Evolutionary conservation across 2,888 invertebrate species (phyloP).

Genomic region (Acleris emargana): DNA sequence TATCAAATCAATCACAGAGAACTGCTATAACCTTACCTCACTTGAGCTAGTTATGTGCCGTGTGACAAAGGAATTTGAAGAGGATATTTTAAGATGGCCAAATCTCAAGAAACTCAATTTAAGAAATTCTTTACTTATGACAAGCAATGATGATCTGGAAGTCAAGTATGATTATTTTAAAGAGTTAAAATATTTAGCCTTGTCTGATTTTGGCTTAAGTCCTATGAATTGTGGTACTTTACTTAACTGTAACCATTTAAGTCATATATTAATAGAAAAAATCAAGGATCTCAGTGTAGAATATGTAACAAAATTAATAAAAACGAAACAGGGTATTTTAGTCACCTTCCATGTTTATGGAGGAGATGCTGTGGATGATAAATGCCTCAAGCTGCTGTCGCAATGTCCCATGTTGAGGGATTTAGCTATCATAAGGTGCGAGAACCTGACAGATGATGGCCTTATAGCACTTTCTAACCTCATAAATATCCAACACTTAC

Average conservation of each 20-base stretch:
- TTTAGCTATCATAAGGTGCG: conserved; percentile 71
- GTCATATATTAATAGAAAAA: conserved; percentile 72
- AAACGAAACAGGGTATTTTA: conserved; percentile 58
- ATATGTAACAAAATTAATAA: conserved; percentile 62
- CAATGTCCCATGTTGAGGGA: conserved; percentile 64
- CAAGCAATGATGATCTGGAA: conserved; percentile 52
- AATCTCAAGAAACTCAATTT: conserved; percentile 66
- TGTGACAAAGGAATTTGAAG: conserved; percentile 63
- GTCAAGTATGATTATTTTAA: conserved; percentile 65
- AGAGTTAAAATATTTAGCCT: conserved; percentile 58
- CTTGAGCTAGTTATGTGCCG: conserved; percentile 75
- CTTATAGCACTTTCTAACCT: conserved; percentile 58
- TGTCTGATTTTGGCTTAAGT: conserved; percentile 74
- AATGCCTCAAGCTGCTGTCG: conserved; percentile 60
- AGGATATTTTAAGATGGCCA: conserved; percentile 62
- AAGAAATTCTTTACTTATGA: conserved; percentile 66
- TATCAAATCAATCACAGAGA: conserved; percentile 59
- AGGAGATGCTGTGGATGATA: conserved; percentile 65
- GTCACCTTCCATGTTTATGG: conserved; percentile 70
- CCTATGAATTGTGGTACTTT: conserved; percentile 62
- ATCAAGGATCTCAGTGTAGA: conserved; percentile 63
- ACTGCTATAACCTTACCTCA: conserved; percentile 64
- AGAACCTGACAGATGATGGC: conserved; percentile 68
- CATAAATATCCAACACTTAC: conserved; percentile 60
- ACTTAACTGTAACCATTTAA: conserved; percentile 61